These are phyloP conservation scores for Empidonax traillii DNA, from an alignment of 2,113 vertebrate genomes.

Conservation along the genomic window DNA sequence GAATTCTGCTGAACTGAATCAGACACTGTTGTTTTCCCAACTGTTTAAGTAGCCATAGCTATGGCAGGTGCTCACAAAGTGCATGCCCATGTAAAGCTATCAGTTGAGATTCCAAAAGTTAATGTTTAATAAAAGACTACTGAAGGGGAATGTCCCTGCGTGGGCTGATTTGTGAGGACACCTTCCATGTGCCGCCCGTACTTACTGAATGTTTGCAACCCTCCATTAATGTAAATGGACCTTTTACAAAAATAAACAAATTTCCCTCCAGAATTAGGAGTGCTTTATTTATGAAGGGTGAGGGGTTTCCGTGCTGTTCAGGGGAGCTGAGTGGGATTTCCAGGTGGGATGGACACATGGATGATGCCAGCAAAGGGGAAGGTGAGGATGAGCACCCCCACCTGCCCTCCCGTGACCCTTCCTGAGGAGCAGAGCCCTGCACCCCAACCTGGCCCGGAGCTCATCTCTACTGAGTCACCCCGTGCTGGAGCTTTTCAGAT, in stretches of 20 bases:
- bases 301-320: neutral
- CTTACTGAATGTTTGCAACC: neutral
- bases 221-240: accelerated
- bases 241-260: neutral
- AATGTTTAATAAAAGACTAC: conserved; percentile 9
- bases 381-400: accelerated
- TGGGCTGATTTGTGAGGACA: neutral
- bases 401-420: neutral
- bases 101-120: neutral
- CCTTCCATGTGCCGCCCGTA: accelerated
- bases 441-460: neutral
- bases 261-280: neutral
- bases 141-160: neutral
- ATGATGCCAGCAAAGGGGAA: neutral
- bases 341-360: accelerated
- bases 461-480: neutral
- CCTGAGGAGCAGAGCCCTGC: accelerated
- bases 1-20: neutral
- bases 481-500: neutral
- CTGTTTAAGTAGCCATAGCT: neutral
- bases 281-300: neutral
- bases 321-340: neutral
- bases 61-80: neutral
- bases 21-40: neutral
- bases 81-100: neutral